Evolutionary conservation across 2,888 invertebrate genomes (phyloP).

Genomic region (Drosophila pseudotalamancana): DNA sequence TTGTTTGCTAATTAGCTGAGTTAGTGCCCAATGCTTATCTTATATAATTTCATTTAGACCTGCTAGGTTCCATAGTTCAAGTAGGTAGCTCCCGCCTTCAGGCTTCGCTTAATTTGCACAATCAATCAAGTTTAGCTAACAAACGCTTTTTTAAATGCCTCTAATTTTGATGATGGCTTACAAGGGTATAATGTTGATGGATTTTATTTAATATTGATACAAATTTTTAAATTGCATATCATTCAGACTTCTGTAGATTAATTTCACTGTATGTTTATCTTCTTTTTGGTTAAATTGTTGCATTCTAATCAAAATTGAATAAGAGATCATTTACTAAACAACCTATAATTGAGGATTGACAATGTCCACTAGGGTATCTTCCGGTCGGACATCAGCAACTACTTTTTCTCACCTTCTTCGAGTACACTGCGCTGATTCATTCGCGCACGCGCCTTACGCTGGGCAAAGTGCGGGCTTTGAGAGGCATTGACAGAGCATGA

Average conservation of each 20-base stretch:
- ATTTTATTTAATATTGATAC: no score
- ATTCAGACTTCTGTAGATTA: no score
- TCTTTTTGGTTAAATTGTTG: no score
- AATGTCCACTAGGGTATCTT: no score
- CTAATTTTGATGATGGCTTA: no score
- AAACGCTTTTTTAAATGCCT: background rate
- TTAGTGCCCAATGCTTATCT: conserved; percentile 28
- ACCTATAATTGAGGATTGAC: no score
- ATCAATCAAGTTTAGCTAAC: conserved; percentile 24
- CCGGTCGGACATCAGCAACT: no score
- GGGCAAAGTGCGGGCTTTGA: conserved; percentile 41
- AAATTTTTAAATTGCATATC: no score
- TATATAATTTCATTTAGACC: conserved; percentile 12
- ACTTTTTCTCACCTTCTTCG: background rate
- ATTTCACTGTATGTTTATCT: no score
- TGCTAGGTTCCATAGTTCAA: conserved; percentile 32
- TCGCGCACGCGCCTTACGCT: conserved; percentile 56
- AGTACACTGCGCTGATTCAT: conserved; percentile 56
- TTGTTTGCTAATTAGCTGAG: conserved; percentile 32
- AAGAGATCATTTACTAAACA: no score
- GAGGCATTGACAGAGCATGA: conserved; percentile 55
- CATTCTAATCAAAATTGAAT: no score
- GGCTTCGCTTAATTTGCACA: conserved; percentile 18
- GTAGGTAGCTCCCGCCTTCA: conserved; percentile 4
- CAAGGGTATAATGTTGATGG: no score